Evolutionary conservation across 2,797 vertebrate genomes (phyloP).

Genomic region (Pangasius mekongensis): DNA sequence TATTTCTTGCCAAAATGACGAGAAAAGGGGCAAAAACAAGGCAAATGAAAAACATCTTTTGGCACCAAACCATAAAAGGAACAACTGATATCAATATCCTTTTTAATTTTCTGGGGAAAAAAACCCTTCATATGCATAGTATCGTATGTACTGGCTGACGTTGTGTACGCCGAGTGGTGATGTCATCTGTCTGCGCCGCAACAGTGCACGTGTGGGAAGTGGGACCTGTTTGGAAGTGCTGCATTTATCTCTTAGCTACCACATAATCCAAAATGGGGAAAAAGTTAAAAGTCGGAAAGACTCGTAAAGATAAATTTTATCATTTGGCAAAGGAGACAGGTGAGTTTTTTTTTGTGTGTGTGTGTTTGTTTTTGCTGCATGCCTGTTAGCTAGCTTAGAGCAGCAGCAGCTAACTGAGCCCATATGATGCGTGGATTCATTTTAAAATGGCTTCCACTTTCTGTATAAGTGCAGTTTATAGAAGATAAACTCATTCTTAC

Average conservation of each 20-base stretch:
- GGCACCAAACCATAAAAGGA: neutral
- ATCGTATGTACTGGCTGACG: neutral
- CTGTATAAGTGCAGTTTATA: neutral
- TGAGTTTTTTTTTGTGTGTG: constrained; percentile 67
- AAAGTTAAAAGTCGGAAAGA: constrained; percentile 93
- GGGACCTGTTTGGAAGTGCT: neutral
- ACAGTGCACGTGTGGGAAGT: constrained; percentile 14
- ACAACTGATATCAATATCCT: neutral
- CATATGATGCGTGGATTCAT: neutral
- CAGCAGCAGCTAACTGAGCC: neutral
- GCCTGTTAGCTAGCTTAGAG: neutral
- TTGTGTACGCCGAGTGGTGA: neutral
- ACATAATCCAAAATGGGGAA: constrained; percentile 84
- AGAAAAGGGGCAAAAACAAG: neutral
- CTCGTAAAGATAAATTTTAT: constrained; percentile 94
- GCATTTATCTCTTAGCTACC: neutral
- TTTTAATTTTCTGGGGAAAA: neutral
- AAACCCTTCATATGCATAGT: neutral
- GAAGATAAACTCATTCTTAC: neutral
- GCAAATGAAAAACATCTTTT: neutral
- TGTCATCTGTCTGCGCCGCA: constrained; percentile 29
- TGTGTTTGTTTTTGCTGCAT: neutral
- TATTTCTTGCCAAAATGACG: no score
- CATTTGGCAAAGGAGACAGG: constrained; percentile 96
- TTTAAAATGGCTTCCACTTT: constrained; percentile 10